Evolutionary conservation across 2,113 vertebrate genomes (phyloP), one percentile per base, ranked within the genome.

Genomic region (Centropus unirufus): DNA sequence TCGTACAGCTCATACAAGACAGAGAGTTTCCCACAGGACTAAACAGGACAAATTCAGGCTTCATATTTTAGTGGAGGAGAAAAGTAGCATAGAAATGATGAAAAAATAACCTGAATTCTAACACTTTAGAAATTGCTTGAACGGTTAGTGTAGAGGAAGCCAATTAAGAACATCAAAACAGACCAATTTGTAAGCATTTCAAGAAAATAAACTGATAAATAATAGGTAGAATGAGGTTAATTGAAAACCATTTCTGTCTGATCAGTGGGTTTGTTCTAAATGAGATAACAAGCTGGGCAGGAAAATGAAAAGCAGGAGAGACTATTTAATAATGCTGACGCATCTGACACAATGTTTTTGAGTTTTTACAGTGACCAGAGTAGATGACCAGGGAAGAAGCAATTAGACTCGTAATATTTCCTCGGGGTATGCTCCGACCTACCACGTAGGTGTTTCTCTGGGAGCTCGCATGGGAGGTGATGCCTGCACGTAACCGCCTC

Each of bases 101-200:
- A 87, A 77, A 12, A 91, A 46, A 87, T 91, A 92, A 74, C 46
- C 29, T 87, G 51, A 86, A 52, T 78, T 83, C 66, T 61, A 70
- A 51, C 82, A 61, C 21, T 81, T 92, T 8, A 78, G 62, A 76
- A 81, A 59, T 32, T 63, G 32, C 19, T 83, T 77, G 55, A 88
- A 44, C 42, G 44, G n/a, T 34, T 90, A 42, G 68, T 57, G 34
- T 83, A 63, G 77, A 95, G 32, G 26, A 83, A 83, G 6, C 18
- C 59, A 90, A 89, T 95, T 94, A 91, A 77, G 42, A 93, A 57
- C 36, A 89, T 89, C 78, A 84, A 85, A 94, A 63, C 23, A 67
- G 54, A 42, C 8, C 14, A 23, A 39, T 87, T 74, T 75, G 11
- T 66, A 83, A 61, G 67, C 36, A 73, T 92, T 81, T 87, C 67